These are phyloP conservation scores for Leptopilina clavipes DNA, from an alignment of 1,140 invertebrate genomes.

Conservation along the genomic window DNA sequence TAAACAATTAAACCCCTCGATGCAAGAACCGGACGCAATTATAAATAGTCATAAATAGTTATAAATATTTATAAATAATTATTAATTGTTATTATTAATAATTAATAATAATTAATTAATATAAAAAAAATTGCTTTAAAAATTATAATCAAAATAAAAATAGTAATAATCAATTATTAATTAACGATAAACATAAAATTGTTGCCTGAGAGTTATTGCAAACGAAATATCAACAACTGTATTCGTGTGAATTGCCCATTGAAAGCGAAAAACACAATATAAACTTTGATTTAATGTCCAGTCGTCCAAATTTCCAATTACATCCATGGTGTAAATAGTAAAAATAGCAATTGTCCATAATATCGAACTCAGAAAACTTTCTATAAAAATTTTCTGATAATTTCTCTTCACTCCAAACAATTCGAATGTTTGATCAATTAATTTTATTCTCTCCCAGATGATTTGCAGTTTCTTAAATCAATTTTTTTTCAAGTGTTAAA, in stretches of 20 bases:
- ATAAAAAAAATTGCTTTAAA: too few species aligned
- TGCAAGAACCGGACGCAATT: too few species aligned
- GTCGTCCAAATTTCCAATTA: not conserved
- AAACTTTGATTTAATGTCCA: not conserved
- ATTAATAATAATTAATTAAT: too few species aligned
- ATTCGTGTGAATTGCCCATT: conserved; percentile 36
- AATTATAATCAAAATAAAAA: too few species aligned
- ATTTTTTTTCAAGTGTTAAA: not conserved
- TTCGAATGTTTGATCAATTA: not conserved
- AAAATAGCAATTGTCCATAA: not conserved
- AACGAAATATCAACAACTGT: conserved; percentile 22
- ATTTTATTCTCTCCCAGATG: not conserved
- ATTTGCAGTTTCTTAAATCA: conserved; percentile 7
- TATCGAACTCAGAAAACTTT: not conserved
- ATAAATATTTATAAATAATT: too few species aligned
- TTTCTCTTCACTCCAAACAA: not conserved
- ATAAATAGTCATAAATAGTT: too few species aligned
- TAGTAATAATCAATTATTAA: too few species aligned
- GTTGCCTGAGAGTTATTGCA: not conserved
- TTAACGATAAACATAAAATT: too few species aligned
- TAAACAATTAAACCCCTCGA: too few species aligned
- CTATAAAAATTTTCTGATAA: not conserved
- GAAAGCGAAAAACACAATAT: conserved; percentile 4
- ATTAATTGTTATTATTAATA: too few species aligned
- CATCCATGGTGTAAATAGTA: not conserved